A percentile compares a stretch with the other conserved stretches of the same genome.
These are phyloP conservation scores for Allacma fusca DNA, from an alignment of 2,888 invertebrate species.

Conservation along the genomic window DNA sequence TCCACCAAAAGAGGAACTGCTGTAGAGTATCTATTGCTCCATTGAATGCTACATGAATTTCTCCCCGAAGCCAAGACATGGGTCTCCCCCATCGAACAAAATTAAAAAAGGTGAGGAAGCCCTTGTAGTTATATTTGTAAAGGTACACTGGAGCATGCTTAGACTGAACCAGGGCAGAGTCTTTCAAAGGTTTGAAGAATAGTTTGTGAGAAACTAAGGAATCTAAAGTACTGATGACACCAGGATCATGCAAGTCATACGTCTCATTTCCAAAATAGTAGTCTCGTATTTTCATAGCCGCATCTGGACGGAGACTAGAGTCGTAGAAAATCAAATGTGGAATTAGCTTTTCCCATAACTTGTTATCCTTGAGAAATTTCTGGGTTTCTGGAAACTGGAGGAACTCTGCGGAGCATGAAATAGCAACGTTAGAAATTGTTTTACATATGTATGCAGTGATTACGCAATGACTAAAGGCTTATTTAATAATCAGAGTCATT, in stretches of 20 bases:
- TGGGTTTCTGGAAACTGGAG: constrained; percentile 11
- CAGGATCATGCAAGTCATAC: not conserved
- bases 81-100: not conserved
- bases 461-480: too few relatives aligned
- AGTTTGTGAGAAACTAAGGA: not conserved
- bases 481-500: too few relatives aligned
- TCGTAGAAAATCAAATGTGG: not conserved
- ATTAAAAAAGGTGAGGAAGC: constrained; percentile 3
- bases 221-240: not conserved
- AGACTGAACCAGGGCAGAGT: not conserved
- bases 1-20: constrained; percentile 3
- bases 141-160: not conserved
- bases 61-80: not conserved
- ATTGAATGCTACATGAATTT: not conserved
- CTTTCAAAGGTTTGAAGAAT: not conserved
- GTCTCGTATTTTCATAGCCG: not conserved
- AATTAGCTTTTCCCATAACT: not conserved
- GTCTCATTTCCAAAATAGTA: not conserved
- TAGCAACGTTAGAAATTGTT: too few relatives aligned
- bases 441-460: too few relatives aligned
- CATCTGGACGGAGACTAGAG: not conserved
- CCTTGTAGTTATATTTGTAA: not conserved
- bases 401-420: not conserved
- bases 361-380: not conserved
- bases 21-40: not conserved